phyloP scores from a whole-genome alignment of 2,113 vertebrate genomes.

The Gymnorhina tibicen region DNA sequence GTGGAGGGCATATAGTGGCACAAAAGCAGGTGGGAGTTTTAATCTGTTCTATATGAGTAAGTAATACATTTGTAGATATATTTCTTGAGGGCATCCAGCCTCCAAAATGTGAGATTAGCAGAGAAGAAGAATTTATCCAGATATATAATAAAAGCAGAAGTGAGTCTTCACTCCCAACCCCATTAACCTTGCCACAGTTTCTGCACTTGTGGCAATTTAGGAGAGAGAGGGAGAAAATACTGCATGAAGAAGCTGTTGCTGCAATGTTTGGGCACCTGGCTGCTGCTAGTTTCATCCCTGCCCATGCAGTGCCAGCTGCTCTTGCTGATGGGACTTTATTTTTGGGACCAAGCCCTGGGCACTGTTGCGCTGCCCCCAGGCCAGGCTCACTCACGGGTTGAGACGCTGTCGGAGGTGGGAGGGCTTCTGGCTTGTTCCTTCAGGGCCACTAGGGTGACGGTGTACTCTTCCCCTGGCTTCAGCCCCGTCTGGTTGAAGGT shows the following conservation, averaged over 20 bases:
- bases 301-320: background rate
- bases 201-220: background rate
- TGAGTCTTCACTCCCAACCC: background rate
- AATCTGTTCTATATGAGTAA: background rate
- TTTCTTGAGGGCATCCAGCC: background rate
- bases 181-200: background rate
- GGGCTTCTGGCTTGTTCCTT: slow-evolving; percentile 91
- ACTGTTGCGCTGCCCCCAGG: background rate
- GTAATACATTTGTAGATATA: background rate
- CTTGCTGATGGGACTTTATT: background rate
- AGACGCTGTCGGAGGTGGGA: slow-evolving; percentile 83
- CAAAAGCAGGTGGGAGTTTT: background rate
- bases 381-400: slow-evolving; percentile 80
- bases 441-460: slow-evolving; percentile 89
- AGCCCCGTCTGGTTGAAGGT: slow-evolving; percentile 93
- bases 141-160: background rate
- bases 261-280: background rate
- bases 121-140: background rate
- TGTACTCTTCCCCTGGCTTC: slow-evolving; percentile 94
- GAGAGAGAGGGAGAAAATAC: background rate
- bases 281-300: background rate
- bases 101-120: background rate
- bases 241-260: background rate
- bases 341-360: background rate
- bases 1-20: background rate